phyloP scores from a whole-genome alignment of 2,797 vertebrate genomes.

The Enteromius treurensis region DNA sequence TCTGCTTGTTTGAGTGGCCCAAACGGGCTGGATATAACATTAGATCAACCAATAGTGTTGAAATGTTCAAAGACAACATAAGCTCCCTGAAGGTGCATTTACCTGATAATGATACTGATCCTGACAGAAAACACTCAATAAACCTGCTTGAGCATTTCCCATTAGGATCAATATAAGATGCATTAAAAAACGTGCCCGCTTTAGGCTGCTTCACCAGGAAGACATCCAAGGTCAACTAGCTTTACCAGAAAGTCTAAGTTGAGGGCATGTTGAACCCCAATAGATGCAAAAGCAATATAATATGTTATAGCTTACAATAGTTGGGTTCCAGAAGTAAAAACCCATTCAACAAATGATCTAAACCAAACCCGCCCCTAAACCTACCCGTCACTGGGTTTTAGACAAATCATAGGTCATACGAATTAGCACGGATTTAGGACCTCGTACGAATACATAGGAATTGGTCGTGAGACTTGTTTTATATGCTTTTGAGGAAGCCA shows the following conservation, averaged over 20 bases:
- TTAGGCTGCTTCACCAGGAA: constrained; percentile 16
- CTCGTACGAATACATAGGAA: no score
- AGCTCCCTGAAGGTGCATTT: neutral
- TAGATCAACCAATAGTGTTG: neutral
- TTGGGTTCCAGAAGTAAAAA: neutral
- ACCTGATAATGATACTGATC: constrained; percentile 6
- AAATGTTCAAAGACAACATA: neutral
- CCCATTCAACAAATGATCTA: neutral
- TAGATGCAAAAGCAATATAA: neutral
- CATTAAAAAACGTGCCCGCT: neutral
- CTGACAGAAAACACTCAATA: neutral
- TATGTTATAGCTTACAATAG: neutral
- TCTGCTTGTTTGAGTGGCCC: neutral
- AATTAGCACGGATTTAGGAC: no score
- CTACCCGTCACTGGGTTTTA: no score
- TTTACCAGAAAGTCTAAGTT: neutral
- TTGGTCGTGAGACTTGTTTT: no score
- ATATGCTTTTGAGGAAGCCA: neutral
- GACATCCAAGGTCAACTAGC: neutral
- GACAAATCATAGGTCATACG: no score
- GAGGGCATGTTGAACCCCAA: neutral
- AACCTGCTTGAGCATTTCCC: neutral
- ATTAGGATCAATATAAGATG: neutral
- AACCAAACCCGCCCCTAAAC: no score
- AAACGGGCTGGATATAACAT: neutral